Percentiles rank a stretch among this genome's conserved stretches.
Conservation (phyloP, 2,888 invertebrate genomes). For the Eucriotettix oculatus region DNA sequence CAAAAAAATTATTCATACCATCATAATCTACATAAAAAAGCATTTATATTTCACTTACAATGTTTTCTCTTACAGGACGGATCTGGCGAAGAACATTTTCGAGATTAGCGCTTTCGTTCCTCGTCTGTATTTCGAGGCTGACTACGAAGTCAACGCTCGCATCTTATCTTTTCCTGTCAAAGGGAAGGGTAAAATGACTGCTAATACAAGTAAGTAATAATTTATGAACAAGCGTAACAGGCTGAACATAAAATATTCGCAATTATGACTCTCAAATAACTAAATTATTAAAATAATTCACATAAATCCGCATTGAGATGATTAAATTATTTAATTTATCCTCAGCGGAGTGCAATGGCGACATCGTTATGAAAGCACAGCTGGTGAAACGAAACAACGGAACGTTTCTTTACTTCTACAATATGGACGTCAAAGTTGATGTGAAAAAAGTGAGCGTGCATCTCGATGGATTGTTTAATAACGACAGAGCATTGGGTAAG, state of each 20-base stretch:
- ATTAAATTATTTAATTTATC: too few species aligned
- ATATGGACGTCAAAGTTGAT: slow-evolving; percentile 31
- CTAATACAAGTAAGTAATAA: too few species aligned
- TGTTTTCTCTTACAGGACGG: slow-evolving; percentile 18
- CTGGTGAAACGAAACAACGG: slow-evolving; percentile 26
- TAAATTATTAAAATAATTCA: too few species aligned
- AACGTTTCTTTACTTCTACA: slow-evolving; percentile 33
- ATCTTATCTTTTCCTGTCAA: slow-evolving; percentile 37
- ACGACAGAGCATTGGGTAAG: too few species aligned
- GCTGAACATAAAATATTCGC: too few species aligned
- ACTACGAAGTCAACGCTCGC: slow-evolving; percentile 39
- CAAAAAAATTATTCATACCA: too few species aligned
- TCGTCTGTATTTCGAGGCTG: slow-evolving; percentile 34
- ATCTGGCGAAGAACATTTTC: slow-evolving; percentile 30
- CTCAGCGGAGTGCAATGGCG: too few species aligned
- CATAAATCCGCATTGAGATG: too few species aligned
- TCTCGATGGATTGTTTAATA: slow-evolving; percentile 20
- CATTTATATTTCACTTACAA: too few species aligned
- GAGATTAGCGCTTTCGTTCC: slow-evolving; percentile 34
- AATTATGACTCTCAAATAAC: too few species aligned
- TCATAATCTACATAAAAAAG: too few species aligned
- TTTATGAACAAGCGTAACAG: too few species aligned
- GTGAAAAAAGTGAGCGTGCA: slow-evolving; percentile 36
- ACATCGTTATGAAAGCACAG: slow-evolving; percentile 15
- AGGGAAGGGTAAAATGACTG: slow-evolving; percentile 25